Base-by-base conservation (phyloP, 2,888 invertebrate species). In the Zeuzera pyrina region DNA sequence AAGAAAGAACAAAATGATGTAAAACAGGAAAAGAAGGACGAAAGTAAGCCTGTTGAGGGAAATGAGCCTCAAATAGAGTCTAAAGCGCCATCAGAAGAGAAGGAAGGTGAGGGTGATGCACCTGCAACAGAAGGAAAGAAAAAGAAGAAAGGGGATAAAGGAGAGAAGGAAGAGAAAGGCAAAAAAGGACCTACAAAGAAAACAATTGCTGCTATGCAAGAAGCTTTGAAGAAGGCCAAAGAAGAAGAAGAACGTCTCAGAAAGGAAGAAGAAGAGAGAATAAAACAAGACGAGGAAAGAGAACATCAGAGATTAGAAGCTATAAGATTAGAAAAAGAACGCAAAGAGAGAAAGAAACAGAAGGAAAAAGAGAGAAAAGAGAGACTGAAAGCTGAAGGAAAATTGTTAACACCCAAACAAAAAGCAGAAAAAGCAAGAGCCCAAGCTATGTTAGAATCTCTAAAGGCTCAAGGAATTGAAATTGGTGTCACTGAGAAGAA, bases 361-460 rank as follows among this genome's bases (percentile, higher is more conserved):
- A 94, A 94, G 59, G 95, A 97, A 73, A 95, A 95, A 58, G 97
- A 97, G 60, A 87, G 93, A 30, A 95, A 94, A 69, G 95, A 95
- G 55, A 87, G 95, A 57, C 85, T 96, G 48, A 98, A 98, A 70
- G 94, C 94, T n/a, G 98, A 98, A 77, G 98, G 98, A 2, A 98
- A 96, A 73, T 84, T 96, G 16, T 74, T 98, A 36, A 97, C 97
- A 2, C 90, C 94, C 0, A 97, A 97, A 68, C 97, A 99, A 64
- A 97, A 95, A 64, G 93, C 93, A 43, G 95, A 95, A 50, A 89
- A 92, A 41, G 92, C 93, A 0, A 86, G 96, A 45, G 95, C 95
- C 4, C 93, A 94, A 66, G 94, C 93, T 35, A 88, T 96, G 86
- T 76, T 98, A 39, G 95, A 96, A 31, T 91, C 92, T 1, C 79